phyloP scores from a whole-genome alignment of 2,113 vertebrate species.

The Poeciliopsis turrubarensis region DNA sequence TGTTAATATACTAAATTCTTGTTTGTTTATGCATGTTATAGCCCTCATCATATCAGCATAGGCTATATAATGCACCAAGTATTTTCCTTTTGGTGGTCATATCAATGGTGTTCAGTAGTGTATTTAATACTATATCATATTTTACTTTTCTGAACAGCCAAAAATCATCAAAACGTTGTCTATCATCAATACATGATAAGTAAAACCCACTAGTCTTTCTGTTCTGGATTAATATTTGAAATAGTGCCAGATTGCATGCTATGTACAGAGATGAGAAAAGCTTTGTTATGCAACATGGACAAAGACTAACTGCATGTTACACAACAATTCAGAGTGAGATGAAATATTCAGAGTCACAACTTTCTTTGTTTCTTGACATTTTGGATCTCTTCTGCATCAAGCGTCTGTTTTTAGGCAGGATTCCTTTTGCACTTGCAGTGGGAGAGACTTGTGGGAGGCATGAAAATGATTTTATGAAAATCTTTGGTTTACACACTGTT shows the following conservation, averaged over 20 bases:
- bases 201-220: not conserved
- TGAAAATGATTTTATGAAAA: not conserved
- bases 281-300: slow-evolving; percentile 40
- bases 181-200: not conserved
- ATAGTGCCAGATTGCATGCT: not conserved
- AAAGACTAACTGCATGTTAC: slow-evolving; percentile 30
- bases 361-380: not conserved
- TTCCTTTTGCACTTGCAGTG: not conserved
- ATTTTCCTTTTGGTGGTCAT: not conserved
- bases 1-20: no score
- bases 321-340: slow-evolving; percentile 26
- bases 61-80: not conserved
- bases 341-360: slow-evolving; percentile 44
- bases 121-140: not conserved
- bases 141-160: not conserved
- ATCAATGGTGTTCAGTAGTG: not conserved
- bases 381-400: not conserved
- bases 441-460: not conserved
- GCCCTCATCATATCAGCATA: not conserved
- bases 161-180: not conserved
- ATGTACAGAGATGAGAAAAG: slow-evolving; percentile 20
- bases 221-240: not conserved
- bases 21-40: not conserved
- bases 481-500: not conserved
- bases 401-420: not conserved